phyloP scores from a whole-genome alignment of 2,113 vertebrate species.

The Podocnemis expansa region DNA sequence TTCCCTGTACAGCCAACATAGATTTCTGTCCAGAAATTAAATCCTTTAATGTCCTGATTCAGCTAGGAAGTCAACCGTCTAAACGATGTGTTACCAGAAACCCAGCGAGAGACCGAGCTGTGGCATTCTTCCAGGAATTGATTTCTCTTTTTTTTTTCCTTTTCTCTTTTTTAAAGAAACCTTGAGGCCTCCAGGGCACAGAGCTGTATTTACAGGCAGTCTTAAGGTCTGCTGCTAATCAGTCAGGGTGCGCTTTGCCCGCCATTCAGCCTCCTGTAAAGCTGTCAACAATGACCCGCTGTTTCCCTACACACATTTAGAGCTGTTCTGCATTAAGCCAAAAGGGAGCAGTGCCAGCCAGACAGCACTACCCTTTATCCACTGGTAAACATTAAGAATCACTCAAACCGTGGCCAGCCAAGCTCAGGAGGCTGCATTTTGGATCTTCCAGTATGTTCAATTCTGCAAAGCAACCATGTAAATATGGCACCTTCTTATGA shows the following conservation, averaged over 20 bases:
- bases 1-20: slow-evolving; percentile 34
- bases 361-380: slow-evolving; percentile 37
- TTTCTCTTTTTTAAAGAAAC: background rate
- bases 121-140: slow-evolving; percentile 12
- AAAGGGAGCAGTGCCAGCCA: slow-evolving; percentile 45
- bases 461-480: background rate
- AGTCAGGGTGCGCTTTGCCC: background rate
- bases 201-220: accelerated
- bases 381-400: background rate
- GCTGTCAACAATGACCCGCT: slow-evolving; percentile 50
- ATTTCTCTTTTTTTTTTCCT: slow-evolving; percentile 8
- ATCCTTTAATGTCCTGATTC: slow-evolving; percentile 40
- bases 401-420: slow-evolving; percentile 1
- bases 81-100: slow-evolving; percentile 31
- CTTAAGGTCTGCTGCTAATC: background rate
- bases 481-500: background rate
- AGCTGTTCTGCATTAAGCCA: slow-evolving; percentile 37
- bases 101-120: background rate
- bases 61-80: slow-evolving; percentile 35
- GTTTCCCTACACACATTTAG: slow-evolving; percentile 46
- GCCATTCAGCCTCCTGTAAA: slow-evolving; percentile 44
- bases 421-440: slow-evolving; percentile 27
- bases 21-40: slow-evolving; percentile 38
- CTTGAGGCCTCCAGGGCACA: background rate
- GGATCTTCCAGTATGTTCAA: accelerated